Percentiles rank a stretch among this genome's conserved stretches.
Evolutionary conservation across 2,888 invertebrate genomes (phyloP).

Genomic region (Acanthosoma haemorrhoidale): DNA sequence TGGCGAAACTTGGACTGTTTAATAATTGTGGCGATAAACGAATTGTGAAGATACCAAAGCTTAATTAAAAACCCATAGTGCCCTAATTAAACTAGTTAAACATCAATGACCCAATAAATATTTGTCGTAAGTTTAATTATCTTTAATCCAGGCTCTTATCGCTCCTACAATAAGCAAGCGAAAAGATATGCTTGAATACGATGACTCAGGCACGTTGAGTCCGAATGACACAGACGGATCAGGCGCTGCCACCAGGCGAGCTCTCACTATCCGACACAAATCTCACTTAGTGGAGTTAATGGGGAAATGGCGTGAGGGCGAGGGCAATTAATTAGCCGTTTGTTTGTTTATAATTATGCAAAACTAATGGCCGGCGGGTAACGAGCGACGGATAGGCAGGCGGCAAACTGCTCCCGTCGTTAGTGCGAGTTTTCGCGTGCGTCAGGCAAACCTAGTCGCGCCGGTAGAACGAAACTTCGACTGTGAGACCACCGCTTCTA

Average conservation of each 20-base stretch:
- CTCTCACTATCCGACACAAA: neutral
- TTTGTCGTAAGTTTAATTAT: too few species aligned
- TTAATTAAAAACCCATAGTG: too few species aligned
- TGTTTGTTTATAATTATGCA: conserved; percentile 23
- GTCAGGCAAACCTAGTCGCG: neutral
- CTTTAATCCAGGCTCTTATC: too few species aligned
- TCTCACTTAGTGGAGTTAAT: conserved; percentile 2
- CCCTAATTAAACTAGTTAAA: too few species aligned
- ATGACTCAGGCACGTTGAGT: neutral
- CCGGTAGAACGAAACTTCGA: too few species aligned
- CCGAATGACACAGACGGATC: conserved; percentile 3
- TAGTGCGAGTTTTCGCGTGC: neutral
- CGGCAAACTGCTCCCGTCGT: neutral
- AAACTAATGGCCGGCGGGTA: neutral
- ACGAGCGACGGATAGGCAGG: neutral
- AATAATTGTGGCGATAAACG: too few species aligned
- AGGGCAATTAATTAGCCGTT: conserved; percentile 6
- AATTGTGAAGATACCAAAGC: too few species aligned
- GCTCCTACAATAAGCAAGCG: too few species aligned
- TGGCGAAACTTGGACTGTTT: too few species aligned
- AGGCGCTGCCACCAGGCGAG: neutral
- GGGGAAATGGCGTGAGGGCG: neutral
- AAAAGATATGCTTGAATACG: too few species aligned
- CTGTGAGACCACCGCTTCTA: too few species aligned
- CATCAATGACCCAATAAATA: too few species aligned